phyloP scores from a whole-genome alignment of 2,888 invertebrate species.

The Rhagophthalmus giganteus region DNA sequence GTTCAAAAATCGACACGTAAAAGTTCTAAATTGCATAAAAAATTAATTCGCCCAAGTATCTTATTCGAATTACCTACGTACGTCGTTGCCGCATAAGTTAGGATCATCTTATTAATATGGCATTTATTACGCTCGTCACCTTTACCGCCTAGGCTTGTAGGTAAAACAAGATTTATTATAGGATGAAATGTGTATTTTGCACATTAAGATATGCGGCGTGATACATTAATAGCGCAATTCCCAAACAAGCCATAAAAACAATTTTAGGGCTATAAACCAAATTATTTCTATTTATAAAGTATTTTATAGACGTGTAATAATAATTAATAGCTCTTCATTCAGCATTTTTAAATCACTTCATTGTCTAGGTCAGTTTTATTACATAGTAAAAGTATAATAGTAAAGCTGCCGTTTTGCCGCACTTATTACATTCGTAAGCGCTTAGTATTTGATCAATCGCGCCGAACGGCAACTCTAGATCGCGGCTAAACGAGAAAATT shows the following conservation, averaged over 20 bases:
- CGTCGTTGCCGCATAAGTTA: background rate
- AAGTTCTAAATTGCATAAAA: background rate
- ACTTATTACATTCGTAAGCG: conserved; percentile 24
- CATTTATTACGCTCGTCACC: too few species aligned
- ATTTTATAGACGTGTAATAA: conserved; percentile 47
- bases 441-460: too few species aligned
- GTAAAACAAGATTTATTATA: too few species aligned
- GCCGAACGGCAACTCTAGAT: too few species aligned
- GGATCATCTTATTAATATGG: background rate
- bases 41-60: background rate
- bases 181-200: background rate
- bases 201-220: conserved; percentile 8
- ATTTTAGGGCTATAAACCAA: conserved; percentile 37
- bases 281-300: conserved; percentile 44
- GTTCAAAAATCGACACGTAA: too few species aligned
- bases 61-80: background rate
- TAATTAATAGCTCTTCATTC: conserved; percentile 52
- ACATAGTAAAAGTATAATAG: conserved; percentile 53
- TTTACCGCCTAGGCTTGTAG: too few species aligned
- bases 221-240: conserved; percentile 26
- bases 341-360: conserved; percentile 50
- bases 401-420: conserved; percentile 40
- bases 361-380: conserved; percentile 56
- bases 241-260: conserved; percentile 30
- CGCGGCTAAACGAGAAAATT: too few species aligned